Conservation (phyloP, 2,113 vertebrate genomes). For the Cyanoramphus novaezelandiae region DNA sequence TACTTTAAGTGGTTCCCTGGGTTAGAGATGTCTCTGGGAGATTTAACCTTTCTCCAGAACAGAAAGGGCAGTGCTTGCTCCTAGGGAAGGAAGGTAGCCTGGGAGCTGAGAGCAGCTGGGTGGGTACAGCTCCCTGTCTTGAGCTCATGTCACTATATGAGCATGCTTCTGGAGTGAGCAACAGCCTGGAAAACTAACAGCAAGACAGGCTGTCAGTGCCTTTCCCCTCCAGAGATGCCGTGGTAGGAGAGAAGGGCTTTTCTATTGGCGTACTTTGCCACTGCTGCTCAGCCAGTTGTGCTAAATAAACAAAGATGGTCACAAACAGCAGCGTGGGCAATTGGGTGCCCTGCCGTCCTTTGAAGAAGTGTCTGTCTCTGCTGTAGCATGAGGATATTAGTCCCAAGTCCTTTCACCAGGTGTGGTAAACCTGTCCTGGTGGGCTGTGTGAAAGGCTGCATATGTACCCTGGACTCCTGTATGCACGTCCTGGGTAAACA, state of each 20-base stretch:
- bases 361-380: background rate
- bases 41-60: background rate
- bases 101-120: background rate
- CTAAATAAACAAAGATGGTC: background rate
- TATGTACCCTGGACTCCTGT: background rate
- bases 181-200: background rate
- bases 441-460: background rate
- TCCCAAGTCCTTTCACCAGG: accelerated
- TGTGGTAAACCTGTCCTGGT: background rate
- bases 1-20: background rate
- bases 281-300: background rate
- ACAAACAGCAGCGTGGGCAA: background rate
- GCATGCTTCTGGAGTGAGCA: background rate
- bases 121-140: background rate
- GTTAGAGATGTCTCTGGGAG: background rate
- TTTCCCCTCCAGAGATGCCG: background rate
- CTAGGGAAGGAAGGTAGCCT: background rate
- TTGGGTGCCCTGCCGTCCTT: background rate
- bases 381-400: background rate
- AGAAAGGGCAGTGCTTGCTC: accelerated
- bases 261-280: accelerated
- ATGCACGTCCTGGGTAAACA: accelerated
- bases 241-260: background rate
- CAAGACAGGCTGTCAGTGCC: background rate
- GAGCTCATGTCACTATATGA: accelerated